Percentiles rank a stretch among this genome's conserved stretches.
These are phyloP conservation scores for Spea hammondii DNA, from an alignment of 2,797 vertebrate genomes.

Conservation along the genomic window DNA sequence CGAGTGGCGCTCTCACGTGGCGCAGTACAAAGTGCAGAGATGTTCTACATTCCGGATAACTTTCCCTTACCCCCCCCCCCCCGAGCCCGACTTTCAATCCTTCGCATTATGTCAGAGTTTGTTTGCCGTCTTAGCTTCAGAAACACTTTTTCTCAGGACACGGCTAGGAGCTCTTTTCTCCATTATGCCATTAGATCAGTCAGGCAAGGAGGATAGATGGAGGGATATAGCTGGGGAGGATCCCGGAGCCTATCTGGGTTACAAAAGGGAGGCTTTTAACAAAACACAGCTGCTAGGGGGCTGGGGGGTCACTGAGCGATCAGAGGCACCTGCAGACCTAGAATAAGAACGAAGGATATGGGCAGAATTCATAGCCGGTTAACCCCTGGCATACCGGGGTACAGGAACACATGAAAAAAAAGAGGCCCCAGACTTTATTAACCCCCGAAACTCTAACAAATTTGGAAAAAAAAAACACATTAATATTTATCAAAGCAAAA, in stretches of 20 bases:
- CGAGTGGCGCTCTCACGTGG: not conserved
- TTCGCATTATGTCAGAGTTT: conserved; percentile 36
- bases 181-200: conserved; percentile 45
- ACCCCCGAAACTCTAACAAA: too few species aligned
- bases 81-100: conserved; percentile 20
- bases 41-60: conserved; percentile 18
- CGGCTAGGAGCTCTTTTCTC: conserved; percentile 45
- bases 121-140: conserved; percentile 1
- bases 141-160: not conserved
- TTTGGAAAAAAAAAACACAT: too few species aligned
- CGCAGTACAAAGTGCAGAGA: conserved; percentile 4
- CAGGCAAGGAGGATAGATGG: conserved; percentile 38
- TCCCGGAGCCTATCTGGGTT: conserved; percentile 22
- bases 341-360: not conserved
- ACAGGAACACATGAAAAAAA: not conserved
- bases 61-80: conserved; percentile 14
- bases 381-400: not conserved
- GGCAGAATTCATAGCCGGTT: not conserved
- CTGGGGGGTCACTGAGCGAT: conserved; percentile 16
- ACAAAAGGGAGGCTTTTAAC: conserved; percentile 43
- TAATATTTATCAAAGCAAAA: too few species aligned
- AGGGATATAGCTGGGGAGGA: conserved; percentile 25
- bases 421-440: not conserved
- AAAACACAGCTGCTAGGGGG: conserved; percentile 27
- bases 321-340: conserved; percentile 7